These are phyloP conservation scores for Lepidocyrtoides sp. DNA, from an alignment of 2,888 invertebrate genomes.

Conservation along the genomic window DNA sequence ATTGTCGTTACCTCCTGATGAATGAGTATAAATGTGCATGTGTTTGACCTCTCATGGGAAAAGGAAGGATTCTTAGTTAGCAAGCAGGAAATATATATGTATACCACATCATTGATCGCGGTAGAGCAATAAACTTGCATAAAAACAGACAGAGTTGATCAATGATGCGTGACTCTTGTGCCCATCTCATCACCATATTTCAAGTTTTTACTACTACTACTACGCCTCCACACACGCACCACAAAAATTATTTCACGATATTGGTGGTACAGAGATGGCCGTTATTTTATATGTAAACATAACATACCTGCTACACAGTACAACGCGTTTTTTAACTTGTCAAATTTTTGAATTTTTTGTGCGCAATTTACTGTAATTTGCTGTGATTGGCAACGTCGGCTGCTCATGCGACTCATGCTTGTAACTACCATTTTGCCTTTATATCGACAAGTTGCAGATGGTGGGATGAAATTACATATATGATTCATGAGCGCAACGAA, in stretches of 20 bases:
- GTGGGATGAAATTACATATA: too few relatives aligned
- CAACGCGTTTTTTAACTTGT: too few relatives aligned
- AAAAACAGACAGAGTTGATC: not conserved
- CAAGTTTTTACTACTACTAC: not conserved
- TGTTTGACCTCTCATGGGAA: not conserved
- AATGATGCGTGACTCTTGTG: constrained; percentile 9
- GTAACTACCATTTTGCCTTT: not conserved
- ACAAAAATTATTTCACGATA: not conserved
- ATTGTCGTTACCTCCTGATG: not conserved
- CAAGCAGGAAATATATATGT: not conserved
- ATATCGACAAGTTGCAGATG: too few relatives aligned
- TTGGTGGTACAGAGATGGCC: not conserved
- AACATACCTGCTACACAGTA: not conserved
- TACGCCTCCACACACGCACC: constrained; percentile 2
- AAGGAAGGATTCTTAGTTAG: not conserved
- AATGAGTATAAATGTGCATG: not conserved
- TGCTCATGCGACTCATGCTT: not conserved
- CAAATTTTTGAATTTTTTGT: too few relatives aligned
- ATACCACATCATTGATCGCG: not conserved
- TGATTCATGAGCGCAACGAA: too few relatives aligned
- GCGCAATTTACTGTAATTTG: too few relatives aligned
- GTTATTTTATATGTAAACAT: not conserved
- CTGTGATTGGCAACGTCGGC: not conserved
- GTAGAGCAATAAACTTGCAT: constrained; percentile 28
- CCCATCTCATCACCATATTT: not conserved